Base-by-base conservation (phyloP, 2,113 vertebrate species). In the Chlamydotis undulata region DNA sequence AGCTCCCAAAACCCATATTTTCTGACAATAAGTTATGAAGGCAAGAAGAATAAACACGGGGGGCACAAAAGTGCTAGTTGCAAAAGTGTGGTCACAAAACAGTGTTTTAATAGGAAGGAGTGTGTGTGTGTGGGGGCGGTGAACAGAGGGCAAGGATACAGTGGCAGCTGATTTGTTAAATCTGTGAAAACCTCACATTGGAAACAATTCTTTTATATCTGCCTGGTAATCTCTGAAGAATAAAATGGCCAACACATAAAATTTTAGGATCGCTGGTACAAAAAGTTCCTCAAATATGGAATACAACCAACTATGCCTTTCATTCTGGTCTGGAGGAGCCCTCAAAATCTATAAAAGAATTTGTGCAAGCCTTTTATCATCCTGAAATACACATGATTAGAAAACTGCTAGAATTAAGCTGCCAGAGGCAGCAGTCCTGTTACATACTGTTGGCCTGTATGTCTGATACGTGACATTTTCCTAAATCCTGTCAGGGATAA, bases 401-500 rank as follows among this genome's bases (percentile, higher is more conserved):
- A 91, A 92, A 90, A 91, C 60, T 94, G 76, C 79, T 88, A 86
- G 68, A 90, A 93, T 75, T 86, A 93, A 86, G 85, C 33, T 93
- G 79, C 85, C 92, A 94, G 55, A 88, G 90, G 85, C 87, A 86
- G 82, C 85, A 96, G 88, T 81, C 76, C 88, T 1, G 1, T 88
- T 94, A 33, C 63, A 59, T 80, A 77, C 23, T 80, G n/a, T 83
- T 92, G 88, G 79, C 35, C 83, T 90, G 29, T 60, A 17, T 77
- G 83, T 90, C 85, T 92, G 64, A 95, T 77, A 83, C 0, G 0
- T 88, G 90, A 87, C 88, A 71, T 90, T 96, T 94, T 90, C 80
- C 68, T 86, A 93, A 93, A 90, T 78, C 71, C 60, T 93, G 85
- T 87, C 85, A 78, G 52, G 56, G 29, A 35, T 57, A 79, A 93